A percentile compares a stretch with the other conserved stretches of the same genome.
Conservation (phyloP, 2,113 vertebrate species). For the Psilopogon haemacephalus region DNA sequence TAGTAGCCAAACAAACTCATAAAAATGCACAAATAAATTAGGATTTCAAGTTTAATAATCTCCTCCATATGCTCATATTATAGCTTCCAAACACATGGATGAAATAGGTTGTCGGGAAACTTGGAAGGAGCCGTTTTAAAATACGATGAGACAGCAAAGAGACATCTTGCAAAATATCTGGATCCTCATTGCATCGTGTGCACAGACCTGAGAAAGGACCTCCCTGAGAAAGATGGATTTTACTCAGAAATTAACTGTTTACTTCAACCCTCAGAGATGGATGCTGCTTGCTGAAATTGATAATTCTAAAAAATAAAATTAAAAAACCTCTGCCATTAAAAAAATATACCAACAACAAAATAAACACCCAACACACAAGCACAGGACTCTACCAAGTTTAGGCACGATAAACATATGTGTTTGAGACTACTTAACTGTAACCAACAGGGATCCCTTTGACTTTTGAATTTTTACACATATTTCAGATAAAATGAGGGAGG, state of each 20-base stretch:
- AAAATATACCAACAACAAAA: not conserved
- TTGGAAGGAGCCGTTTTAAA: not conserved
- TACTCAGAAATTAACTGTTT: not conserved
- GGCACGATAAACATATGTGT: not conserved
- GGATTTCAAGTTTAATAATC: not conserved
- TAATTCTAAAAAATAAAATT: not conserved
- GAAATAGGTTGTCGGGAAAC: not conserved
- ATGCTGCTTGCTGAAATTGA: not conserved
- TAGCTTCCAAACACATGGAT: not conserved
- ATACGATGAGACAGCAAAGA: not conserved
- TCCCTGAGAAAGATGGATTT: not conserved
- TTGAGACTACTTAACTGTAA: constrained; percentile 12
- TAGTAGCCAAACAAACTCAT: not conserved
- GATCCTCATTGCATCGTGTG: not conserved
- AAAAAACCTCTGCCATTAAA: no score
- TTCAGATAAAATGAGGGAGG: constrained; percentile 47
- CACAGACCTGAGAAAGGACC: not conserved
- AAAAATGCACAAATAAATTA: not conserved
- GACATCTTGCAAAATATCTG: not conserved
- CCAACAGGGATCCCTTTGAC: constrained; percentile 38
- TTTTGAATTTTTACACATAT: constrained; percentile 63
- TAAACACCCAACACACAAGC: not conserved
- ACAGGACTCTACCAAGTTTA: not conserved
- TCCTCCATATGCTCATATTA: not conserved
- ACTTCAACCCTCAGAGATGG: not conserved